Percentiles rank a stretch among this genome's conserved stretches.
phyloP scores from a whole-genome alignment of 2,113 vertebrate species.

The Embiotoca jacksoni region DNA sequence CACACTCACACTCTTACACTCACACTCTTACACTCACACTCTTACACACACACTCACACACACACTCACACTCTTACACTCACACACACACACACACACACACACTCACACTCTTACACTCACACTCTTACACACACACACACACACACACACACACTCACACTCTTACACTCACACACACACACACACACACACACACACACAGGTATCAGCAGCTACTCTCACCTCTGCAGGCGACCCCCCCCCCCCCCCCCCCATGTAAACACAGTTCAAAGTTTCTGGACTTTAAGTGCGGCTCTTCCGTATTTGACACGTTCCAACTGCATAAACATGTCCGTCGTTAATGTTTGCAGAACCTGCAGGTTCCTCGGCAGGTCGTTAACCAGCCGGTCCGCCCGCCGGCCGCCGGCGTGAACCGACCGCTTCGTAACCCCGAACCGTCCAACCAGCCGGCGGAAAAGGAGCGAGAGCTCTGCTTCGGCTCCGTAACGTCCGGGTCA shows the following conservation, averaged over 20 bases:
- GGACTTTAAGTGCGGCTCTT: constrained; percentile 39
- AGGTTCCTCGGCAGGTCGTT: constrained; percentile 42
- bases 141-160: too few relatives aligned
- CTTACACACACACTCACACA: neutral
- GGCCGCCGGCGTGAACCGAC: neutral
- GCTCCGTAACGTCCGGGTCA: constrained; percentile 16
- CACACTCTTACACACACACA: too few relatives aligned
- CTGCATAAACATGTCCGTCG: constrained; percentile 45
- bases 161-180: too few relatives aligned
- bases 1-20: too few relatives aligned
- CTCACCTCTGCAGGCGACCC: constrained; percentile 23
- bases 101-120: too few relatives aligned
- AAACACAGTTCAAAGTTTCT: constrained; percentile 48
- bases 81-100: too few relatives aligned
- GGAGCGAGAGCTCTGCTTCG: neutral
- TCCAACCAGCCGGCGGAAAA: constrained; percentile 21
- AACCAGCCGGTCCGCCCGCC: neutral
- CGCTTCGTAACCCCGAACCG: constrained; percentile 29
- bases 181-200: constrained; percentile 5
- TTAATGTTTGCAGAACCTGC: constrained; percentile 46
- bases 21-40: too few relatives aligned
- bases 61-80: constrained; percentile 1
- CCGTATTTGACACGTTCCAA: constrained; percentile 36
- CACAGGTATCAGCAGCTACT: constrained; percentile 45
- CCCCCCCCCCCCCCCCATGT: constrained; percentile 6